A percentile compares a stretch with the other conserved stretches of the same genome.
Conservation (phyloP, 2,113 vertebrate species). For the Capra hircus region DNA sequence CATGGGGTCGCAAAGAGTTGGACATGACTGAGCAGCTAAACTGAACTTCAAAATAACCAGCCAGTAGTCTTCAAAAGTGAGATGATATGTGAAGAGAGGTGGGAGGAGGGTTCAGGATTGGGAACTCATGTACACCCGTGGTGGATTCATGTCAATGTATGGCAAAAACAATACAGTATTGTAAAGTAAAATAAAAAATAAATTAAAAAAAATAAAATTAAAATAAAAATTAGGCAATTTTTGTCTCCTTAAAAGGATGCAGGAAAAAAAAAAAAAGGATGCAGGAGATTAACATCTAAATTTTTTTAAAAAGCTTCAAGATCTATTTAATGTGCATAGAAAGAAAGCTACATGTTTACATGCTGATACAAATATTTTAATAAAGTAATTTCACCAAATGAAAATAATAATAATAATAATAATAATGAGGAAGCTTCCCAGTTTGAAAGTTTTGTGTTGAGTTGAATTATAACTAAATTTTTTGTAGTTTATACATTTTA, state of each 20-base stretch:
- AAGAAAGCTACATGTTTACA: not conserved
- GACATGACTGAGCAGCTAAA: not conserved
- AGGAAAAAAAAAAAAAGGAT: not conserved
- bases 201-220: too few species aligned
- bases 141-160: too few species aligned
- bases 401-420: not conserved
- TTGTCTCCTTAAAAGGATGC: not conserved
- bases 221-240: constrained; percentile 20
- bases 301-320: not conserved
- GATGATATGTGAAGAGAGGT: too few species aligned
- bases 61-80: not conserved
- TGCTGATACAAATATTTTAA: constrained; percentile 37
- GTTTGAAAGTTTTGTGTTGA: constrained; percentile 74
- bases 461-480: constrained; percentile 76
- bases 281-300: not conserved
- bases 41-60: not conserved
- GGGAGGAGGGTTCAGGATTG: too few species aligned
- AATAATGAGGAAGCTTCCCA: not conserved
- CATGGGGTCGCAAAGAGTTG: not conserved
- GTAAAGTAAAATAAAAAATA: too few species aligned
- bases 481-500: constrained; percentile 82
- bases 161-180: too few species aligned
- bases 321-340: not conserved
- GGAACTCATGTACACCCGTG: too few species aligned
- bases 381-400: constrained; percentile 14